These are phyloP conservation scores for Melanotaenia trifasciata DNA, from an alignment of 2,797 vertebrate genomes.

Conservation along the genomic window DNA sequence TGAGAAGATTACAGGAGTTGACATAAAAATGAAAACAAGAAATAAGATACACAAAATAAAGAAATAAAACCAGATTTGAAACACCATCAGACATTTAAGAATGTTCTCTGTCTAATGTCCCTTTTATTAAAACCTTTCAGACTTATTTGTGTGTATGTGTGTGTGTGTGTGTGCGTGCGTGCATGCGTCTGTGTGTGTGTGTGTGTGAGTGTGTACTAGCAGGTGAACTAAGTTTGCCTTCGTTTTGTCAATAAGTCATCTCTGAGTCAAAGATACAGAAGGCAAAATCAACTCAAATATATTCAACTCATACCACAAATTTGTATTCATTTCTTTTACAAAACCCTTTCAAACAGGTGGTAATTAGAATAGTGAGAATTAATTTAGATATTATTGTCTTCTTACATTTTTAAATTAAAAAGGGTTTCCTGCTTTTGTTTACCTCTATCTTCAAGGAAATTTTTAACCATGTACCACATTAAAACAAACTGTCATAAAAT, in stretches of 20 bases:
- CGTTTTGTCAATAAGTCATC: neutral
- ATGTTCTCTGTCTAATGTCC: too few relatives aligned
- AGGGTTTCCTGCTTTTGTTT: neutral
- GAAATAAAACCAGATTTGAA: neutral
- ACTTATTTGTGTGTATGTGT: neutral
- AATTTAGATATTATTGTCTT: neutral
- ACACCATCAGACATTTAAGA: neutral
- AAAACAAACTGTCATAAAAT: slow-evolving; percentile 11
- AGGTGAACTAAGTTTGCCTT: neutral
- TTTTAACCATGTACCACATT: neutral
- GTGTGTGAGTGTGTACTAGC: neutral
- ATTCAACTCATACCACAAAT: neutral
- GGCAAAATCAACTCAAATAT: neutral
- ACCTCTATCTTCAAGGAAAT: neutral
- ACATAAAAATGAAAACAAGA: neutral
- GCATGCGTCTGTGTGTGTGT: too few relatives aligned
- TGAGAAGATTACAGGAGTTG: neutral
- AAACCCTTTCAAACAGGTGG: neutral
- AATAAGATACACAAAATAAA: neutral
- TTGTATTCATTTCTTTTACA: neutral
- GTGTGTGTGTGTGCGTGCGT: too few relatives aligned
- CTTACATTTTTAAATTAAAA: neutral
- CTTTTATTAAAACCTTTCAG: neutral
- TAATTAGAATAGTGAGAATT: neutral
- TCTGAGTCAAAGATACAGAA: neutral